A percentile compares a stretch with the other conserved stretches of the same genome.
phyloP scores from a whole-genome alignment of 2,113 vertebrate genomes.

The Crotalus viridis region DNA sequence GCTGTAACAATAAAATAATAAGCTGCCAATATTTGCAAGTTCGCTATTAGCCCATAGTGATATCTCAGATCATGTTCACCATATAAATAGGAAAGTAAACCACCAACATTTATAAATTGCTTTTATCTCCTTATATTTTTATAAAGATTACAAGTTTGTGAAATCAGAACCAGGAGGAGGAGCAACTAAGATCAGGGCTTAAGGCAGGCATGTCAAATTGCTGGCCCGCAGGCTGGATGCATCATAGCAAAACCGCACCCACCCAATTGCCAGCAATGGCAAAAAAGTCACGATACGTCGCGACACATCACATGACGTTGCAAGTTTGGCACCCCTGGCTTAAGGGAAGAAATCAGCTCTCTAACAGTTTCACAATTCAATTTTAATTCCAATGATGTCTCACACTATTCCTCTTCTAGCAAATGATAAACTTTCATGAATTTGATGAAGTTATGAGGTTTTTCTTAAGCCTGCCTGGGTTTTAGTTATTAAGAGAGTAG shows the following conservation, averaged over 20 bases:
- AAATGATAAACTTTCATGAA: neutral
- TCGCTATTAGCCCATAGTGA: neutral
- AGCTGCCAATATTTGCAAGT: neutral
- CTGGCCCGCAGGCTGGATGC: too few species aligned
- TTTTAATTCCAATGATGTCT: neutral
- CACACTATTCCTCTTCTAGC: neutral
- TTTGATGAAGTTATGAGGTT: neutral
- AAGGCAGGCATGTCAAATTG: too few species aligned
- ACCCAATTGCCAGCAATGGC: too few species aligned
- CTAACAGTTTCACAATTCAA: too few species aligned
- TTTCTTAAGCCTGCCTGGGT: too few species aligned
- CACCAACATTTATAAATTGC: neutral
- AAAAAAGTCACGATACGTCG: too few species aligned
- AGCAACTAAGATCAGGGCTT: neutral
- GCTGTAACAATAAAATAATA: neutral
- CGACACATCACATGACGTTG: too few species aligned
- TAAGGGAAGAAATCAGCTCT: neutral
- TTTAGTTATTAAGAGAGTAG: neutral
- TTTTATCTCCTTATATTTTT: too few species aligned
- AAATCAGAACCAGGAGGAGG: neutral
- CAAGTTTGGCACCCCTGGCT: neutral
- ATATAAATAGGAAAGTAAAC: neutral
- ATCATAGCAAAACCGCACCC: too few species aligned
- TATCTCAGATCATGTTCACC: neutral
- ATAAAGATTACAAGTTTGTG: neutral